Evolutionary conservation across 1,140 invertebrate species (phyloP).

Genomic region (Nixonia krombeini): DNA sequence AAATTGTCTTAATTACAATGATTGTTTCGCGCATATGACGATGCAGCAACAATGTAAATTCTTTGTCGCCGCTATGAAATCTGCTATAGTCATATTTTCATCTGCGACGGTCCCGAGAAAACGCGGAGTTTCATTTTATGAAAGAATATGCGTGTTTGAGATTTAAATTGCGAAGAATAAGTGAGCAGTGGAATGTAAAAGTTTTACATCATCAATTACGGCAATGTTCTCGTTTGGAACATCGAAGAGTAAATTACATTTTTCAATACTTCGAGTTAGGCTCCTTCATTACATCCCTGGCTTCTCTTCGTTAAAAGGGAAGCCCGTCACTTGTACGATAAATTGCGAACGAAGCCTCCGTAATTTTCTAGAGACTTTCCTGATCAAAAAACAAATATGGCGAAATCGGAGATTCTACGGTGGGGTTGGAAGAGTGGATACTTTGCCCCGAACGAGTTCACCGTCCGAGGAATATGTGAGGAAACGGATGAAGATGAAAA

Average conservation of each 20-base stretch:
- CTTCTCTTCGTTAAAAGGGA: conserved; percentile 15
- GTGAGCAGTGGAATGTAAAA: conserved; percentile 15
- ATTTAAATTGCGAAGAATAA: not conserved
- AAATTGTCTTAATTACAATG: too few relatives aligned
- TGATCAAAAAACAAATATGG: conserved; percentile 12
- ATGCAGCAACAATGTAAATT: too few relatives aligned
- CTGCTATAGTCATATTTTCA: too few relatives aligned
- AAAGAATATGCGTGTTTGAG: too few relatives aligned
- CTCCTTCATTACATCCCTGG: conserved; percentile 12
- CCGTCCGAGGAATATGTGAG: conserved; percentile 6
- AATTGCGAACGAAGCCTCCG: conserved; percentile 6
- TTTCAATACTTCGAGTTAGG: not conserved
- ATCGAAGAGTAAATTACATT: conserved; percentile 10
- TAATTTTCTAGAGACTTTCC: conserved; percentile 10
- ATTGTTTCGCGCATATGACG: too few relatives aligned
- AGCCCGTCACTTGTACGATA: conserved; percentile 3
- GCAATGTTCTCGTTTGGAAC: conserved; percentile 4
- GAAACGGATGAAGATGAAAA: conserved; percentile 4
- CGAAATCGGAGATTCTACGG: conserved; percentile 4
- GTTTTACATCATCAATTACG: not conserved
- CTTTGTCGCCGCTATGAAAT: too few relatives aligned
- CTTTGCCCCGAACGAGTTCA: not conserved
- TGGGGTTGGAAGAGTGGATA: not conserved
- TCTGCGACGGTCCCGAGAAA: too few relatives aligned
- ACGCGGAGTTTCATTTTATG: too few relatives aligned